Percentiles rank a stretch among this genome's conserved stretches.
Conservation (phyloP, 2,888 invertebrate species). For the Pecten maximus region DNA sequence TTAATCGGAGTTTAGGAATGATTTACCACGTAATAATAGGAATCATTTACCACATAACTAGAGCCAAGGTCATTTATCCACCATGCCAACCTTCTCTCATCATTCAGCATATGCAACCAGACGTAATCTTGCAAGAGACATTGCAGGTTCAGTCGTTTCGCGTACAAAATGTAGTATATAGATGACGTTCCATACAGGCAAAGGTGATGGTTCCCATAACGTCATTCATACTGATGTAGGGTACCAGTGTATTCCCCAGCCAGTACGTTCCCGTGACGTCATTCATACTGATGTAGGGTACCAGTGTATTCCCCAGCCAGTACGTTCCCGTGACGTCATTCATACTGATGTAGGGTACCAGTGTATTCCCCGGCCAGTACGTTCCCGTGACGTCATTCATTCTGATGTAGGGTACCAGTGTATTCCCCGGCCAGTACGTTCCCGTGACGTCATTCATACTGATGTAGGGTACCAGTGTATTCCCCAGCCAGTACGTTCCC, state of each 20-base stretch:
- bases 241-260: not conserved
- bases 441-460: not conserved
- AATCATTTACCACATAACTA: no score
- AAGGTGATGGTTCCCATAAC: not conserved
- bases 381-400: not conserved
- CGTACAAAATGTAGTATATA: no score
- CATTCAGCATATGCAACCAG: no score
- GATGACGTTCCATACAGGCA: not conserved
- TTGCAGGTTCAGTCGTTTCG: no score
- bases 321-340: not conserved
- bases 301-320: not conserved
- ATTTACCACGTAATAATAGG: no score
- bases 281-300: not conserved
- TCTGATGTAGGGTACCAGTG: not conserved
- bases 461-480: not conserved
- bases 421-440: not conserved
- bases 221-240: not conserved
- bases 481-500: not conserved
- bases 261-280: not conserved
- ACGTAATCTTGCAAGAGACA: no score
- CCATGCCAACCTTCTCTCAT: no score
- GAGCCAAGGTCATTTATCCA: no score
- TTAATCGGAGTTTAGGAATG: no score
- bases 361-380: not conserved
- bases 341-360: not conserved